Percentiles rank a stretch among this genome's conserved stretches.
Conservation (phyloP, 2,797 vertebrate genomes). For the Nyctibius grandis region DNA sequence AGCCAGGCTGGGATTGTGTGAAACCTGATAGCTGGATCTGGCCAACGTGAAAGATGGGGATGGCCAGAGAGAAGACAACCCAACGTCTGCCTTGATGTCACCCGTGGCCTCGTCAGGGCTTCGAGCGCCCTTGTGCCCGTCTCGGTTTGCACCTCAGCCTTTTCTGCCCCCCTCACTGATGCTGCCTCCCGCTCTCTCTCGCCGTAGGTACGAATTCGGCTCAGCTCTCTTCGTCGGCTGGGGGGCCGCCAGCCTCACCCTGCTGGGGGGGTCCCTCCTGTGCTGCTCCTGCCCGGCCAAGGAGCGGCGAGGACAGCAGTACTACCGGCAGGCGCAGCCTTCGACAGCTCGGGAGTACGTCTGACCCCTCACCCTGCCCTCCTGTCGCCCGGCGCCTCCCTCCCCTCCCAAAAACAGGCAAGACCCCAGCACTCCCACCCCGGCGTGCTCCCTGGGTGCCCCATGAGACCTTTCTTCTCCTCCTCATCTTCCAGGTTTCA, state of each 20-base stretch:
- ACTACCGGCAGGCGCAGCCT: slow-evolving; percentile 88
- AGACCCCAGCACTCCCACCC: background rate
- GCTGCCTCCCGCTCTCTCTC: background rate
- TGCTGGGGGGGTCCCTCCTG: slow-evolving; percentile 91
- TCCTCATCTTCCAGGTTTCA: background rate
- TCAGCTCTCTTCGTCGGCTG: slow-evolving; percentile 94
- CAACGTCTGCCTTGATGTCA: accelerated
- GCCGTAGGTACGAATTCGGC: slow-evolving; percentile 90
- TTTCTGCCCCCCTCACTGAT: background rate
- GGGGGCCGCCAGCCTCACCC: slow-evolving; percentile 87
- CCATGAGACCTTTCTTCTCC: background rate
- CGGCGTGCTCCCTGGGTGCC: background rate
- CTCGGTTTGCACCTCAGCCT: background rate
- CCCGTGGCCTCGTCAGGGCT: background rate
- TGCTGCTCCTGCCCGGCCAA: slow-evolving; percentile 91
- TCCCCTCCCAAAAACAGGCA: background rate
- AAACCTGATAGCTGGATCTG: accelerated
- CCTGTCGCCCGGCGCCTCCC: background rate
- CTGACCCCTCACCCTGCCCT: slow-evolving; percentile 68
- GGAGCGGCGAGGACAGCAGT: slow-evolving; percentile 85
- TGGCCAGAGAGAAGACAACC: background rate
- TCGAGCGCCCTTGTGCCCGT: accelerated
- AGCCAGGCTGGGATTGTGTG: too few relatives aligned
- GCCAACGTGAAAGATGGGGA: background rate
- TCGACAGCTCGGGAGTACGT: slow-evolving; percentile 93